Base-by-base conservation (phyloP, 2,888 invertebrate genomes). In the Microplitis deprimator region DNA sequence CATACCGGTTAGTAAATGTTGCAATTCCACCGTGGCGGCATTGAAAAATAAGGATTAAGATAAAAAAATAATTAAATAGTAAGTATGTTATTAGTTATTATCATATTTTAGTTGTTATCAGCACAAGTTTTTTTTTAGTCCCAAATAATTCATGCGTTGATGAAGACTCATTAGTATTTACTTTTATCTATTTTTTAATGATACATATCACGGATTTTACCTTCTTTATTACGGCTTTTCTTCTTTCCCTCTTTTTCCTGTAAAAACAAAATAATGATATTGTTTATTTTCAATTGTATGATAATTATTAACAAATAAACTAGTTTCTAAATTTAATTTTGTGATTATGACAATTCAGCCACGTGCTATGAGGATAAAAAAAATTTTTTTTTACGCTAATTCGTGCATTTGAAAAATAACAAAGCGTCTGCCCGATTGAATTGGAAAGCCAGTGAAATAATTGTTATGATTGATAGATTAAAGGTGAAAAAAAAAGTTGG, bases 211-310 rank as follows among this genome's bases (percentile, higher is more conserved):
- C 40, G 64, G 8, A 79, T 40, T 75, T 83, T 92, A 96, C 96
- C 96, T 95, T 97, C 96, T 92, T 96, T 96, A 89, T 96, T 96
- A 90, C 95, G 93, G 86, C 94, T 94, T 90, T 96, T 96, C 92
- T 96, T 96, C 91, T 96, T 96, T 79, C 92, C 93, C 86, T 96
- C 95, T 90, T 95, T 95, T 85, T 96, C 95, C 96, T 96, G 93
- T 82, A 93, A 90, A 91, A 87, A 87, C 85, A 87, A 87, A 85
- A 87, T 82, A 83, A 76, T 72, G 64, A 4, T 77, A 70, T 80
- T 20, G 61, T n/a, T 41, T 61, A 68, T 77, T 6, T 50, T 61
- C 10, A 67, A 67, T 16, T 64, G 6, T 40, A 64, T 0, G 13
- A 10, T 38, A 61, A 50, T 50, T 13, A 60, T 8, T 62, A 62